Conservation (phyloP, 2,113 vertebrate genomes). For the Phoenicopterus ruber region DNA sequence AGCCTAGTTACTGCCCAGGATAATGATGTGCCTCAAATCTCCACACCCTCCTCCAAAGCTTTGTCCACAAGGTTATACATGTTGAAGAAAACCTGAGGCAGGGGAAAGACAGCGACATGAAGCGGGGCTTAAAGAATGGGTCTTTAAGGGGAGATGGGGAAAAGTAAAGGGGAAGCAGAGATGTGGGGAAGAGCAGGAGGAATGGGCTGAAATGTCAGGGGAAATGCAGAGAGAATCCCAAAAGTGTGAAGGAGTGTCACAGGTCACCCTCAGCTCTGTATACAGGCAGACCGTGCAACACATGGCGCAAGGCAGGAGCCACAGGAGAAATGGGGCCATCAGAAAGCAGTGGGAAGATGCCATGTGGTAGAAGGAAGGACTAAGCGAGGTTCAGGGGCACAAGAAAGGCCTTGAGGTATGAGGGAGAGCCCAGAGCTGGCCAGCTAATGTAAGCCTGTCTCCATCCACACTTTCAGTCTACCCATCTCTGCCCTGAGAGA, state of each 20-base stretch:
- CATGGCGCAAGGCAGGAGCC: not conserved
- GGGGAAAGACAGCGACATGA: not conserved
- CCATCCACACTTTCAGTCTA: not conserved
- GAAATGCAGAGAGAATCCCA: not conserved
- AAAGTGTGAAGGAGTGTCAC: not conserved
- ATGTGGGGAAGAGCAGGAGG: not conserved
- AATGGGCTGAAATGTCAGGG: not conserved
- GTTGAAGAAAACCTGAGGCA: not conserved
- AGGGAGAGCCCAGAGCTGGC: not conserved
- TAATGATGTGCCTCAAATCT: accelerated
- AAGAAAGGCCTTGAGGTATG: not conserved
- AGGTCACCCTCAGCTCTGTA: not conserved
- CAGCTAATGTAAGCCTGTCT: accelerated
- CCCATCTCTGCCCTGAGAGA: not conserved
- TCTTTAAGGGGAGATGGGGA: not conserved
- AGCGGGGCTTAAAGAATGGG: not conserved
- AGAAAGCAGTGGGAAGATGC: not conserved
- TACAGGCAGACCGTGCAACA: not conserved
- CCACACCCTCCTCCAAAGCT: not conserved
- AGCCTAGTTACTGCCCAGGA: not conserved
- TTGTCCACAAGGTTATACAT: not conserved
- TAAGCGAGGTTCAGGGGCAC: not conserved
- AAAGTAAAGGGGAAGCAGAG: not conserved
- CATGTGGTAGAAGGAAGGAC: not conserved
- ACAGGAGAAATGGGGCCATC: not conserved